A percentile compares a stretch with the other conserved stretches of the same genome.
phyloP scores from a whole-genome alignment of 2,797 vertebrate genomes.

The Pangasius djambal region DNA sequence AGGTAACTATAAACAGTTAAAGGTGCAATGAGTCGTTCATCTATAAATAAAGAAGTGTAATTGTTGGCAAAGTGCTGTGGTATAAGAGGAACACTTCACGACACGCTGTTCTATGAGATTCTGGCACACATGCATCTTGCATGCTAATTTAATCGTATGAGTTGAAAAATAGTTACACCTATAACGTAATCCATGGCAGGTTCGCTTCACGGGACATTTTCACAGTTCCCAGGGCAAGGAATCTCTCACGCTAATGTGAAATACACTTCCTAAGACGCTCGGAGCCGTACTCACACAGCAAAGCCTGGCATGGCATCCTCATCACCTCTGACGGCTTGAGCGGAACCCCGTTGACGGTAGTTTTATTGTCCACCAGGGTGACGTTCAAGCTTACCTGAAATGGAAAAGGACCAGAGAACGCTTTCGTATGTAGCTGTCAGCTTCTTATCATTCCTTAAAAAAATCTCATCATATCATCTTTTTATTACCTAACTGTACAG shows the following conservation, averaged over 20 bases:
- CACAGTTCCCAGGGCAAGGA: too few relatives aligned
- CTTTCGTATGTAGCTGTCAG: not conserved
- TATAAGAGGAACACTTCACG: too few relatives aligned
- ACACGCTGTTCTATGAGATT: too few relatives aligned
- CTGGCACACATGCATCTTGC: too few relatives aligned
- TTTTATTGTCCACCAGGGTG: constrained; percentile 78
- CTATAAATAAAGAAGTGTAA: too few relatives aligned
- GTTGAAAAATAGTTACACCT: not conserved
- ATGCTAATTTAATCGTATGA: too few relatives aligned
- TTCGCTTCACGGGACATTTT: not conserved
- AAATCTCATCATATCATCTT: not conserved
- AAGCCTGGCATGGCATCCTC: constrained; percentile 84
- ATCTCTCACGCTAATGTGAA: not conserved
- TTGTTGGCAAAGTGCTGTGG: too few relatives aligned
- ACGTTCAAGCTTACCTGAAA: constrained; percentile 76
- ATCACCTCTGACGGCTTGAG: constrained; percentile 86
- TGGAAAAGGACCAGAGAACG: not conserved
- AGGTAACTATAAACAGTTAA: too few relatives aligned
- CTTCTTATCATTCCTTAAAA: not conserved
- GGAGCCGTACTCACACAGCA: constrained; percentile 81
- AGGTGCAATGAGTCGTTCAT: too few relatives aligned
- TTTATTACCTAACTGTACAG: not conserved
- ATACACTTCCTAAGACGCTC: not conserved
- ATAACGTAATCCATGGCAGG: not conserved
- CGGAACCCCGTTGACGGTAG: constrained; percentile 87